A percentile compares a stretch with the other conserved stretches of the same genome.
Conservation (phyloP, 2,113 vertebrate species). For the Pseudonaja textilis region DNA sequence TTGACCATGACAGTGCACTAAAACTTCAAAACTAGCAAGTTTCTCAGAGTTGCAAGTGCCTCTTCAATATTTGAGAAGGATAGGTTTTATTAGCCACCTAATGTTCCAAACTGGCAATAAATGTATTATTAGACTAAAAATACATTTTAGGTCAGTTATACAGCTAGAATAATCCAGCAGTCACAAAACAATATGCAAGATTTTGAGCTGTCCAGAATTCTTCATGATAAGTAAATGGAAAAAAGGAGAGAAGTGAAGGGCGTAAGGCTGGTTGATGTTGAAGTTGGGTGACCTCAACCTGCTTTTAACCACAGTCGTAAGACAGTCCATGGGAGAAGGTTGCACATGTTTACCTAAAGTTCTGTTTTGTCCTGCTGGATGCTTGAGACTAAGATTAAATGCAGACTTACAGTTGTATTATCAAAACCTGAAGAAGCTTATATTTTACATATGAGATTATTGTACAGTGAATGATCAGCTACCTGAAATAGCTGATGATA, state of each 20-base stretch:
- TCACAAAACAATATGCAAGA: not conserved
- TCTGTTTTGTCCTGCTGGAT: not conserved
- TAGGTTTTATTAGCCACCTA: not conserved
- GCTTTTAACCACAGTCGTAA: not conserved
- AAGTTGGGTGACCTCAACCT: too few relatives aligned
- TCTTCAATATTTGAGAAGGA: not conserved
- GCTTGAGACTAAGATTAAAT: not conserved
- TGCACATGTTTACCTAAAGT: not conserved
- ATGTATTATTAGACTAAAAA: not conserved
- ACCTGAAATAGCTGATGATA: not conserved
- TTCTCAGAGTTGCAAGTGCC: not conserved
- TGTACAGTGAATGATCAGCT: not conserved
- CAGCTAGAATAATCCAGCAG: not conserved
- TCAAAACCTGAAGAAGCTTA: not conserved
- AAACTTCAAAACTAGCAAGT: not conserved
- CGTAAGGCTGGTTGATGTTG: not conserved
- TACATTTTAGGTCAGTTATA: not conserved
- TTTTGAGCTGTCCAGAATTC: not conserved
- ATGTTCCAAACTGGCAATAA: not conserved
- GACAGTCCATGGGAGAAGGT: too few relatives aligned
- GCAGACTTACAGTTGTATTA: not conserved
- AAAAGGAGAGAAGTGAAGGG: not conserved
- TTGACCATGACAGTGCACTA: not conserved
- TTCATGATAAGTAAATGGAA: not conserved
- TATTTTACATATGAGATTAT: not conserved